These are phyloP conservation scores for Pipistrellus nathusii DNA, from an alignment of 2,797 vertebrate species.

Conservation along the genomic window DNA sequence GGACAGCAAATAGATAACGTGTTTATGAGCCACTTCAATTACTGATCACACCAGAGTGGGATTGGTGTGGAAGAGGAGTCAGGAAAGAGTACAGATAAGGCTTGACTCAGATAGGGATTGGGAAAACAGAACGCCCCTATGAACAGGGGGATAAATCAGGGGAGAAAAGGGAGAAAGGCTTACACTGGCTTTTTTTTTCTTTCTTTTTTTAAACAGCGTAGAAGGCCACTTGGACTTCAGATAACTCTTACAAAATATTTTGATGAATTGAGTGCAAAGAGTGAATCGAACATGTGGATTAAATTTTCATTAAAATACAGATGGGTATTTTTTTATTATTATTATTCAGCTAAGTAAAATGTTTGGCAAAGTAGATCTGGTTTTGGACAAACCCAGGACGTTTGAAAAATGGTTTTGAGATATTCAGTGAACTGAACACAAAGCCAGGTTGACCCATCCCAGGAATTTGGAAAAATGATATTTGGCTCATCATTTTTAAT, in stretches of 20 bases:
- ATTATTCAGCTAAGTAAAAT: conserved; percentile 77
- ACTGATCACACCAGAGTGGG: neutral
- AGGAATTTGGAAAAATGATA: conserved; percentile 63
- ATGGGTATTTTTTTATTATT: conserved; percentile 53
- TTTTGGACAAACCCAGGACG: conserved; percentile 66
- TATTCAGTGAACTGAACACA: conserved; percentile 63
- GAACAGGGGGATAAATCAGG: neutral
- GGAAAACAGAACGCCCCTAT: neutral
- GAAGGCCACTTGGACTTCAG: conserved; percentile 65
- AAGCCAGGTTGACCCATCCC: conserved; percentile 69
- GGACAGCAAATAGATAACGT: neutral
- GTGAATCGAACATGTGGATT: conserved; percentile 79
- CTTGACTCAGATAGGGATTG: neutral
- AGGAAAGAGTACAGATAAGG: neutral
- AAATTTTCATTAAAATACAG: conserved; percentile 81
- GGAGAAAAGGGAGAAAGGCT: neutral
- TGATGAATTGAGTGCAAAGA: conserved; percentile 79
- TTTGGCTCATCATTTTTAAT: conserved; percentile 70
- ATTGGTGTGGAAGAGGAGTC: neutral
- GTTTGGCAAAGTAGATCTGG: conserved; percentile 75
- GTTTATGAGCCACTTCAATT: conserved; percentile 27
- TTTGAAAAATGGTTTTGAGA: conserved; percentile 74
- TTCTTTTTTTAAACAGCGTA: neutral
- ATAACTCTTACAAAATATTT: conserved; percentile 81
- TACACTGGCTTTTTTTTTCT: neutral